These are phyloP conservation scores for Drosophila orosa DNA, from an alignment of 1,140 invertebrate species.

Conservation along the genomic window DNA sequence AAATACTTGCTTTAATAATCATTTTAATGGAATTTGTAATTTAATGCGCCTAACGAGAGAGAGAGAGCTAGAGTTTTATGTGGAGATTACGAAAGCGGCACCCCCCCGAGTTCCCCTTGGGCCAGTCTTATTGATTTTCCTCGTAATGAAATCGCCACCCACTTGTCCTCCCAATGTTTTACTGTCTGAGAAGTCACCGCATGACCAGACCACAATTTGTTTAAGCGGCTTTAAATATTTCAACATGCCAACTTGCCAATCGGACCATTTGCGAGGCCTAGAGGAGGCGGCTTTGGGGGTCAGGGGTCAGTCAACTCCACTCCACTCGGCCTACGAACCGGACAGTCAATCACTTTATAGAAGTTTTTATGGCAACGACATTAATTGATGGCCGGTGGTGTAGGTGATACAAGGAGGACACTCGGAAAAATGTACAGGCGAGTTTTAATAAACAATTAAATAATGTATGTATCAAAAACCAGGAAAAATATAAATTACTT, in stretches of 20 bases:
- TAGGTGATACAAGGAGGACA: conserved; percentile 37
- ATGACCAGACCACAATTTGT: conserved; percentile 77
- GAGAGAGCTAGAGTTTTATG: conserved; percentile 70
- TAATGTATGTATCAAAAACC: not conserved
- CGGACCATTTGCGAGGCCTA: conserved; percentile 18
- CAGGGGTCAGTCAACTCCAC: conserved; percentile 66
- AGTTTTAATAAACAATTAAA: not conserved
- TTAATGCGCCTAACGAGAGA: conserved; percentile 81
- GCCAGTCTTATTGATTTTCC: conserved; percentile 66
- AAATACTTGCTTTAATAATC: conserved; percentile 82
- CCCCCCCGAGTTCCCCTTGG: not conserved
- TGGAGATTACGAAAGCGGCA: conserved; percentile 61
- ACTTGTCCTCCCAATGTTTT: conserved; percentile 27
- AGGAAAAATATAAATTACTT: too few species aligned
- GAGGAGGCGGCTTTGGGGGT: conserved; percentile 17
- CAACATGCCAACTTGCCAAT: conserved; percentile 70
- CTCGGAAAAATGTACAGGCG: not conserved
- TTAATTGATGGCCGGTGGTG: conserved; percentile 65
- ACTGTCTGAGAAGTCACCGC: conserved; percentile 61
- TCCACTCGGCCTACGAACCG: conserved; percentile 13
- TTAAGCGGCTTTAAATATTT: conserved; percentile 83
- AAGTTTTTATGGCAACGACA: conserved; percentile 75
- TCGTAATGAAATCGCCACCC: conserved; percentile 32
- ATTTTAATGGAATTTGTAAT: conserved; percentile 84
- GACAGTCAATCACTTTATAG: conserved; percentile 80